phyloP scores from a whole-genome alignment of 1,140 invertebrate genomes.

The Zaprionus camerounensis region DNA sequence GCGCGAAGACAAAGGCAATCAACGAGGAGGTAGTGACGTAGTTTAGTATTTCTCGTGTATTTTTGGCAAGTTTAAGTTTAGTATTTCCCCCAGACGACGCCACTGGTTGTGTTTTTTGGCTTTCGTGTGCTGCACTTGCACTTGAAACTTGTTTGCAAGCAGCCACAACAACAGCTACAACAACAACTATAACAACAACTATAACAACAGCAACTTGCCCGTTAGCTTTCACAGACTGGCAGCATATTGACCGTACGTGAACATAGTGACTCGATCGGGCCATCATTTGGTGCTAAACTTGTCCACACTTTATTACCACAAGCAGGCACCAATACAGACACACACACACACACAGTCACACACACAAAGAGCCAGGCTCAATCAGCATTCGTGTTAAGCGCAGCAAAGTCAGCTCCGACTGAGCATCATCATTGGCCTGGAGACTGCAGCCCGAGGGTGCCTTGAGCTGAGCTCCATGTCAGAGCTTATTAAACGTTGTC shows the following conservation, averaged over 20 bases:
- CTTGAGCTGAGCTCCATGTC: slow-evolving; percentile 6
- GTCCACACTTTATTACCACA: slow-evolving; percentile 49
- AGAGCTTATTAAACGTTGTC: not conserved
- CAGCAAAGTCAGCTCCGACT: slow-evolving; percentile 9
- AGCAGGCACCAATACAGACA: not conserved
- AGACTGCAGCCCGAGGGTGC: not conserved
- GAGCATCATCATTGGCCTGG: slow-evolving; percentile 24
- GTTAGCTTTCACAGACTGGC: slow-evolving; percentile 60
- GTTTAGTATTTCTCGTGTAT: not conserved
- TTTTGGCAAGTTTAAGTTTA: not conserved
- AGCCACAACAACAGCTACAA: slow-evolving; percentile 11
- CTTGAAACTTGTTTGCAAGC: slow-evolving; percentile 70
- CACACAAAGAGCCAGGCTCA: slow-evolving; percentile 5
- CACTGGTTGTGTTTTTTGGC: slow-evolving; percentile 57
- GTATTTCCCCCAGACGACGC: not conserved
- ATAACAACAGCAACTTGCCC: slow-evolving; percentile 39
- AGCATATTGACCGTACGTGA: slow-evolving; percentile 26
- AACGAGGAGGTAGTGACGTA: slow-evolving; percentile 27
- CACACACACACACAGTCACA: slow-evolving; percentile 7
- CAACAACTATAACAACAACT: not conserved
- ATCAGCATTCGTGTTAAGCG: slow-evolving; percentile 47
- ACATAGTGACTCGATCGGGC: slow-evolving; percentile 14
- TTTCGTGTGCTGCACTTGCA: slow-evolving; percentile 51
- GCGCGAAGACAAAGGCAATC: slow-evolving; percentile 56
- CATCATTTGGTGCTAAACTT: slow-evolving; percentile 54